phyloP scores from a whole-genome alignment of 2,113 vertebrate genomes.

The Scophthalmus maximus region DNA sequence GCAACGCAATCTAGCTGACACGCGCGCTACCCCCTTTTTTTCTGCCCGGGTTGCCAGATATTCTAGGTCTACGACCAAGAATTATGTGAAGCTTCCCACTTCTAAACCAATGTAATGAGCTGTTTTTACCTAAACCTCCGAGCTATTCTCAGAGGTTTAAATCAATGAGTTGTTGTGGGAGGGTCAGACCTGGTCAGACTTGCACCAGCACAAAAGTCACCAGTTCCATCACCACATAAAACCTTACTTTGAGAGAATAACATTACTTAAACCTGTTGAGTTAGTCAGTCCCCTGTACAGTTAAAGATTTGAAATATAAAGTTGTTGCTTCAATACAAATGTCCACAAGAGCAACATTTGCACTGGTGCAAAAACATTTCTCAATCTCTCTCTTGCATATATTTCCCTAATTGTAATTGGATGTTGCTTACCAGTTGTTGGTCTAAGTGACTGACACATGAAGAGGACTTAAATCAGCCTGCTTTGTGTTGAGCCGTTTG shows the following conservation, averaged over 20 bases:
- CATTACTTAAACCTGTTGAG: constrained; percentile 6
- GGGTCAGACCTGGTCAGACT: constrained; percentile 64
- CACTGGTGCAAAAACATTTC: constrained; percentile 65
- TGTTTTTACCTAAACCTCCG: constrained; percentile 54
- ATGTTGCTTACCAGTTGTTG: constrained; percentile 18
- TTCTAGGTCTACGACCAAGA: constrained; percentile 62
- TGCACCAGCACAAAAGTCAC: constrained; percentile 76
- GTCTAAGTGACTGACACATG: constrained; percentile 33
- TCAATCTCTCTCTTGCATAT: constrained; percentile 45
- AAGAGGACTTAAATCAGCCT: constrained; percentile 41
- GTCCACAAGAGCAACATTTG: constrained; percentile 54
- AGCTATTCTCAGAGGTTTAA: no score
- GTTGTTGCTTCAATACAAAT: constrained; percentile 47
- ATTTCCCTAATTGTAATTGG: constrained; percentile 61
- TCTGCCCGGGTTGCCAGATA: constrained; percentile 60
- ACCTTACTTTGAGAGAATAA: constrained; percentile 46
- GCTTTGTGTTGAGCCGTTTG: constrained; percentile 18
- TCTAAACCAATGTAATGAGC: constrained; percentile 66
- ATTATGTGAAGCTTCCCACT: constrained; percentile 67
- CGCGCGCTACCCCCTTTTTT: constrained; percentile 38
- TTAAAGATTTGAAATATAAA: no score
- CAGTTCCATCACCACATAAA: constrained; percentile 50
- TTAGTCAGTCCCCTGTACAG: constrained; percentile 23
- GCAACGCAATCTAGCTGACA: constrained; percentile 39
- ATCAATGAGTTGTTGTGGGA: constrained; percentile 46